phyloP scores from a whole-genome alignment of 2,888 invertebrate genomes.

The Toxonevra muliebris region DNA sequence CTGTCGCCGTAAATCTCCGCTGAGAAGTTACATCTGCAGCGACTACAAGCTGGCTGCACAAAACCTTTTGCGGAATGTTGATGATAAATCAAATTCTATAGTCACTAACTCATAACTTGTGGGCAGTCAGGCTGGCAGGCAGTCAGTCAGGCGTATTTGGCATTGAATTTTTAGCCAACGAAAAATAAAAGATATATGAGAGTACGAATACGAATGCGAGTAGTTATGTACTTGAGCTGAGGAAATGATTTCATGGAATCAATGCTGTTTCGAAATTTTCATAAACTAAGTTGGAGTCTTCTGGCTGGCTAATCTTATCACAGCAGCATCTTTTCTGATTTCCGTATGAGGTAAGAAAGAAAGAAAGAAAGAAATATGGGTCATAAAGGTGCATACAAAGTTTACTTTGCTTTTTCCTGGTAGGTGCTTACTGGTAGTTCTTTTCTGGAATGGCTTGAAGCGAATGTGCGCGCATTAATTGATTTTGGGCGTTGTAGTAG shows the following conservation, averaged over 20 bases:
- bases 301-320: neutral
- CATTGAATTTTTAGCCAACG: neutral
- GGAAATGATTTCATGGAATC: slow-evolving; percentile 20
- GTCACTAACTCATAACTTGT: slow-evolving; percentile 24
- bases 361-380: slow-evolving; percentile 10
- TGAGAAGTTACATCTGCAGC: slow-evolving; percentile 29
- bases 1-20: slow-evolving; percentile 43
- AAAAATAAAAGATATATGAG: no score
- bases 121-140: neutral
- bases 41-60: slow-evolving; percentile 38
- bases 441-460: neutral
- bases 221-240: neutral
- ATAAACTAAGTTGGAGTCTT: no score
- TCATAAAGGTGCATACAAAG: slow-evolving; percentile 17
- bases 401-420: neutral
- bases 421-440: neutral
- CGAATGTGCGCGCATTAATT: slow-evolving; percentile 17
- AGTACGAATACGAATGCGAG: neutral
- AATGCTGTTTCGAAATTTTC: neutral
- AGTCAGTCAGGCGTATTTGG: neutral
- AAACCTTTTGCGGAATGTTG: slow-evolving; percentile 37
- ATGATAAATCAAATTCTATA: slow-evolving; percentile 33
- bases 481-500: slow-evolving; percentile 1
- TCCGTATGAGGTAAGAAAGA: neutral
- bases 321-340: neutral